Base-by-base conservation (phyloP, 1,140 invertebrate genomes). In the Macrostomum lignano region DNA sequence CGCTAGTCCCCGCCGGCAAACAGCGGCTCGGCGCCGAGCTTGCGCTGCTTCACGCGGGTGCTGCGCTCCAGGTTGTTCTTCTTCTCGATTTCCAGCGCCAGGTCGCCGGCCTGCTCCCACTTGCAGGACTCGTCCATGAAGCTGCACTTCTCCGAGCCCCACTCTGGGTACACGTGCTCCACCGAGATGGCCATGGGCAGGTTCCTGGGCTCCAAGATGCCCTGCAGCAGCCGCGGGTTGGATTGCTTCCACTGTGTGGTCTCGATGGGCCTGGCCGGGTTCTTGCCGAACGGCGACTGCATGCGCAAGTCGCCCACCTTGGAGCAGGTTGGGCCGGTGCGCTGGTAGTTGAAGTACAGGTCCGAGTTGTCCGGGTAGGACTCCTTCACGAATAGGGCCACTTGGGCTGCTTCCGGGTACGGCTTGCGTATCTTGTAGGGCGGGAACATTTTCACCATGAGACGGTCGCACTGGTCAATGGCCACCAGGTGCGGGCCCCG, bases 291-390 rank as follows among this genome's bases (percentile, higher is more conserved):
- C 3, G 26, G 26, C 4, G 26, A 28, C 19, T 28, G 15, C 9
- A 28, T 15, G 15, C 15, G 19, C 4, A 28, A 7, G 3, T 28
- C 19, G 9, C 26, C 26, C 7, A 28, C 15, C 19, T 28, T 14
- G 9, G 4, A 28, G 5, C 14, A 15, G 7, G 26, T 28, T 3
- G 9, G 19, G 9, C 26, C 26, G 9, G 26, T 15, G 7, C 26
- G 15, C 19, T 28, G 26, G 19, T 28, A 28, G 15, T 28, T 14
- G 9, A 28, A 28, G 19, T 28, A 28, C 15, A 28, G 26, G 3
- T 14, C 15, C 4, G 26, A 14, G 26, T 28, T 28, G 9, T 28
- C 26, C 5, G 26, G 26, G 4, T 14, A 5, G 7, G 26, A 28
- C 3, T 28, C 26, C 9, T 28, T 17, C 15, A 17, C 14, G 9